Base-by-base conservation (phyloP, 2,797 vertebrate species). In the Pipistrellus pipistrellus region DNA sequence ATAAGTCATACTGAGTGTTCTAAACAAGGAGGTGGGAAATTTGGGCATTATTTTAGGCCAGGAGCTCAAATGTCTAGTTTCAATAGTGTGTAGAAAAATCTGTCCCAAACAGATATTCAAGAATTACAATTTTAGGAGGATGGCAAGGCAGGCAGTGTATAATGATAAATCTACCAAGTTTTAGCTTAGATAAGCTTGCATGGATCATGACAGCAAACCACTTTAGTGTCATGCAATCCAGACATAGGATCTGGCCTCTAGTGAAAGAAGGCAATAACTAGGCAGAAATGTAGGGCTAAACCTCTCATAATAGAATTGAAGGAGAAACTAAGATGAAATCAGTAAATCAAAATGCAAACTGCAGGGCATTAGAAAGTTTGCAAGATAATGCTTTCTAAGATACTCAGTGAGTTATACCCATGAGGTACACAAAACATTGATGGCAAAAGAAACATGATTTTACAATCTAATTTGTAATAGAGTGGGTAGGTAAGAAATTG, bases 101-200 rank as follows among this genome's bases (percentile, higher is more conserved):
- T 35, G 88, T 57, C 27, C 23, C 78, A 53, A 4, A 86, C 6
- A 80, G 12, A 80, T 86, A 93, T 55, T 93, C 57, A 93, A 84
- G 41, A 78, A 62, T 15, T 18, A 0, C 8, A n/a, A 77, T 48
- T 81, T 95, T 55, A 90, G 25, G 6, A 86, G 2, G 0, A 8
- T 64, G 5, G 32, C 15, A 44, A 32, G 23, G 62, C 15, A 27
- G 55, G 14, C 32, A 35, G 8, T 11, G 1, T 75, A 21, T 64
- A 21, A 32, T 83, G 41, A 51, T 75, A 77, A 72, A 53, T 78
- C 20, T 62, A 59, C 1, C 14, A 69, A 6, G 77, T 75, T 91
- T 92, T 66, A 85, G 51, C 14, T 93, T 30, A 75, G 25, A 88
- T 2, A 64, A 18, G 41, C 4, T 87, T 87, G 32, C 21, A 3